phyloP scores from a whole-genome alignment of 2,888 invertebrate species.

The Ornithoptera priamus region DNA sequence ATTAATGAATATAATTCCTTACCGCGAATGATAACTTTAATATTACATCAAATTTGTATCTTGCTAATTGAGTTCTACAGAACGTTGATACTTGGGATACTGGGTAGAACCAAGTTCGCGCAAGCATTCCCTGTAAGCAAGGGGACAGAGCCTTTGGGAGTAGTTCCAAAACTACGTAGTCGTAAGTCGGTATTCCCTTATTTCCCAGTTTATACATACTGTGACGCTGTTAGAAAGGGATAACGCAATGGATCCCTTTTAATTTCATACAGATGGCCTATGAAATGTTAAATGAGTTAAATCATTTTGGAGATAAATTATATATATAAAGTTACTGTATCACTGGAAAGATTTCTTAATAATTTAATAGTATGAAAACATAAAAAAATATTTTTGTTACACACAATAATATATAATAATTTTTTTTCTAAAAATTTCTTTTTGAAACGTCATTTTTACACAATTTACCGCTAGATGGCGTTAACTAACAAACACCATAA shows the following conservation, averaged over 20 bases:
- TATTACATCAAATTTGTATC: constrained; percentile 19
- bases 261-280: background rate
- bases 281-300: background rate
- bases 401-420: background rate
- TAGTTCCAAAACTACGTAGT: constrained; percentile 26
- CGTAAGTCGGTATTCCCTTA: constrained; percentile 9
- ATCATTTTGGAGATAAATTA: background rate
- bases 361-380: background rate
- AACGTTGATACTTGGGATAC: constrained; percentile 11
- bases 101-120: constrained; percentile 3
- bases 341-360: background rate
- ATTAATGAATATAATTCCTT: background rate
- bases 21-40: constrained; percentile 14
- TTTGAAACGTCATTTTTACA: background rate
- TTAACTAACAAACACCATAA: background rate
- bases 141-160: constrained; percentile 29
- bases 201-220: constrained; percentile 20
- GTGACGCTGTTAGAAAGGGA: constrained; percentile 18
- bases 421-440: background rate
- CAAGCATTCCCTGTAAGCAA: constrained; percentile 20
- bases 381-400: background rate
- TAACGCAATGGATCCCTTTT: constrained; percentile 7
- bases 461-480: background rate
- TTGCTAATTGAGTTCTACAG: constrained; percentile 19
- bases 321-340: background rate